Evolutionary conservation across 2,888 invertebrate species (phyloP), one percentile per base, ranked within the genome.

Genomic region (Epinotia nisella): DNA sequence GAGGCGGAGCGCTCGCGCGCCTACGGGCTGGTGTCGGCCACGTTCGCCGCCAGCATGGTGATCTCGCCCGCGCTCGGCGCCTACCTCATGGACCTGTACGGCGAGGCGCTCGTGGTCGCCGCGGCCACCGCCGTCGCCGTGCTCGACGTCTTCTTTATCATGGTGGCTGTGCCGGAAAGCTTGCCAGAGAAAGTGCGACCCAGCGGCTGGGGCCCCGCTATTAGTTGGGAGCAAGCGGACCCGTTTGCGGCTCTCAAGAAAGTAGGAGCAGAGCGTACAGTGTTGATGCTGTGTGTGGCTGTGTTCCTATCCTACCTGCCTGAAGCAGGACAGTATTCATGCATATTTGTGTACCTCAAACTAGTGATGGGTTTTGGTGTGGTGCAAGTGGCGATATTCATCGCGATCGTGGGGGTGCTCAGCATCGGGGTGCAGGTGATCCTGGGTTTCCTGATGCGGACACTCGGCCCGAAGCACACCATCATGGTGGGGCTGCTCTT

Each of bases 281-380:
- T 99, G 85, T 94, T 99, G 83, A 97, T 99, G 96, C 95, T 99
- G 83, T 99, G 99, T 91, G 97, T 99, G 79, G 98, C 99, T 64
- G 99, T 99, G 84, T 98, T 99, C 90, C 95, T 99, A 73, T 99
- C 99, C 24, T 99, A 99, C 93, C 94, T 99, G 81, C 99, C 99
- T 2, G 99, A 99, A 93, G 98, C 98, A 55, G 99, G 99, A 79
- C 99, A 99, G 94, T 99, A 99, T 94, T 99, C 99, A 74, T 99
- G 99, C 94, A 99, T 99, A 94, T 99, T 99, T 94, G 99, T 99
- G 83, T 99, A 99, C 93, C 95, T 99, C 79, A 98, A 98, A 94
- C 95, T 99, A 87, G 98, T 98, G 84, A 98, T 99, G 97, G 98
- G 98, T 79, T 99, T 99, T 94, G 97, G 96, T 81, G 97, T 97